Conservation (phyloP, 2,888 invertebrate genomes). For the Aspidapion aeneum region DNA sequence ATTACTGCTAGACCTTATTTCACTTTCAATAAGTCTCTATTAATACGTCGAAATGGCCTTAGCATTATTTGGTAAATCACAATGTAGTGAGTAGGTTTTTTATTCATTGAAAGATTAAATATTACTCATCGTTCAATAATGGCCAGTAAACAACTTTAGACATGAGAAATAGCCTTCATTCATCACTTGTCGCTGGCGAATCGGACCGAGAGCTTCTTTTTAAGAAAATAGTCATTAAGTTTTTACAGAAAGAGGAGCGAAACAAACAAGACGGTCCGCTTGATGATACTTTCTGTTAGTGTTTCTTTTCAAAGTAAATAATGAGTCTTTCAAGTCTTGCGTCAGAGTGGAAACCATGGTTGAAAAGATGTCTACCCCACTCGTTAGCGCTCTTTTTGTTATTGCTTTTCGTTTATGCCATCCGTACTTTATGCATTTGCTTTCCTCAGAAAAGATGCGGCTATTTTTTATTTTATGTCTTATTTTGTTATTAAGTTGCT, state of each 20-base stretch:
- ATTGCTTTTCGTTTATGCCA: not conserved
- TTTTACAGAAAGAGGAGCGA: not conserved
- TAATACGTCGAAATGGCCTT: no score
- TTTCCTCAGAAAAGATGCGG: no score
- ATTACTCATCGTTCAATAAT: conserved; percentile 18
- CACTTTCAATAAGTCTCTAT: no score
- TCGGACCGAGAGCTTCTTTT: not conserved
- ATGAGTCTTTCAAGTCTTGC: not conserved
- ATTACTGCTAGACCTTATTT: no score
- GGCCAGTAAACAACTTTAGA: conserved; percentile 22
- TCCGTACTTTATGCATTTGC: not conserved
- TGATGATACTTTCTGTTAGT: not conserved
- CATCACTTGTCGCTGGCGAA: not conserved
- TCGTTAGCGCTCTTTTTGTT: not conserved
- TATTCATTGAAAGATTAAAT: no score
- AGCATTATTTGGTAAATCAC: no score
- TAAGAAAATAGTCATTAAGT: not conserved
- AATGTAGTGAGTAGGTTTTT: not conserved
- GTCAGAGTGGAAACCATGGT: not conserved
- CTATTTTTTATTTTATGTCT: no score
- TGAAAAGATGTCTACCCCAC: not conserved
- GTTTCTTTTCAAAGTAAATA: not conserved
- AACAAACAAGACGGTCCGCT: not conserved
- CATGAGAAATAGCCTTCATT: conserved; percentile 23
- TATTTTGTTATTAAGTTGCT: no score